Conservation (phyloP, 2,797 vertebrate species). For the Onychomys arenicola region DNA sequence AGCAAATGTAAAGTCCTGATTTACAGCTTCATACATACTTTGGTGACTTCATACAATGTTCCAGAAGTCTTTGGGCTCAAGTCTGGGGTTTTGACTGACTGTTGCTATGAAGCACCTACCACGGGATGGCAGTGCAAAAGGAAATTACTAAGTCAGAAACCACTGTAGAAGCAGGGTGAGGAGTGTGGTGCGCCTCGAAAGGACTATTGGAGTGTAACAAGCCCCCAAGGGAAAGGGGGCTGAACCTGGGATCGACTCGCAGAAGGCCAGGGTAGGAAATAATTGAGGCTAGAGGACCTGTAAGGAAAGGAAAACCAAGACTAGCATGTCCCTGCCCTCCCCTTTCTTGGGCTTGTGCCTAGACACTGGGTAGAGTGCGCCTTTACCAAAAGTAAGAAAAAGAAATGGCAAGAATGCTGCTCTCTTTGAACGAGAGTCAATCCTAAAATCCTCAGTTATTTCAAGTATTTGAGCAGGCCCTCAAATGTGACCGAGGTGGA, state of each 20-base stretch:
- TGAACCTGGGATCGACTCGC: background rate
- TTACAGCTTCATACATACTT: background rate
- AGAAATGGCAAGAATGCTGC: background rate
- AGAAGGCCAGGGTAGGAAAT: background rate
- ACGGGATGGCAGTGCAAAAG: background rate
- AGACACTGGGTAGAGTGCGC: background rate
- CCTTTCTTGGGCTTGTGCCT: no score
- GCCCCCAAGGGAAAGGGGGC: background rate
- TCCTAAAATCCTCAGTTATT: background rate
- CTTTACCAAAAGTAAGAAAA: background rate
- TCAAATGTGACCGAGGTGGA: no score
- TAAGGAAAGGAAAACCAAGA: background rate
- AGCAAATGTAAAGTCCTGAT: background rate
- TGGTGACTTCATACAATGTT: background rate
- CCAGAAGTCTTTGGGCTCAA: background rate
- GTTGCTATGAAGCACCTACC: background rate
- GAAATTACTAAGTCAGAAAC: background rate
- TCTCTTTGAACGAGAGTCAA: background rate
- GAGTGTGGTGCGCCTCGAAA: background rate
- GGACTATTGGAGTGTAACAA: background rate
- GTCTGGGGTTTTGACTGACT: background rate
- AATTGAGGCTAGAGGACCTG: background rate
- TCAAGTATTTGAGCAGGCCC: no score
- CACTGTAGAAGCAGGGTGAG: background rate
- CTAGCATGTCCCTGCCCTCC: background rate